Evolutionary conservation across 1,140 invertebrate genomes (phyloP), one percentile per base, ranked within the genome.

Genomic region (Drosophila nebulosa): DNA sequence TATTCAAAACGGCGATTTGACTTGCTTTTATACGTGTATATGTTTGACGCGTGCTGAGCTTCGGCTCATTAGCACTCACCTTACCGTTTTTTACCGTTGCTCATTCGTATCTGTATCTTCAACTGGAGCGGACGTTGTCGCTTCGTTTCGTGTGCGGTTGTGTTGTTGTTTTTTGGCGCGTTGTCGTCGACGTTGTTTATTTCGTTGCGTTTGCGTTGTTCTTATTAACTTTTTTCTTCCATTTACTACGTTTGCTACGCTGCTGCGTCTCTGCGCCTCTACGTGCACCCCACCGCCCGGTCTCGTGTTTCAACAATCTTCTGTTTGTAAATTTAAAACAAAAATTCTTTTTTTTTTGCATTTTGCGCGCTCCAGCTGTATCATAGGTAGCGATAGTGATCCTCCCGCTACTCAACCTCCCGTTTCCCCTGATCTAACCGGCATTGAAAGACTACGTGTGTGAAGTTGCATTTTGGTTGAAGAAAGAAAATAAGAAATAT

Each of bases 151-250:
- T 64, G 65, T 57, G 60, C 65, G 57, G 57, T 61, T 68, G 46
- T 59, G 66, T 75, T 74, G 52, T 63, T 46, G 59, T 58, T 67
- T 42, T 71, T 75, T 80, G 64, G 77, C 63, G 73, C 56, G 78
- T 59, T 56, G 26, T 36, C 56, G 72, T 26, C 57, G 26, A 21
- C 55, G 64, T 67, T 66, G 65, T 77, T 79, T 78, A 74, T 69
- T 79, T 81, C 67, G 79, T 85, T 85, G 81, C 77, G 77, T 86
- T 85, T 32, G 30, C 30, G 30, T 32, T 32, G 30, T 32, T 32
- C 81, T 85, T 85, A 86, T 80, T 86, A 85, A 85, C 80, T 86
- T 81, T 74, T 75, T 76, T 76, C 73, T 81, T 21, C 14, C 7
- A 72, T 86, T 81, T 81, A 86, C 81, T 81, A 77, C 81, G 65